Evolutionary conservation across 2,797 vertebrate genomes (phyloP).

Genomic region (Sebastes melanostomus): DNA sequence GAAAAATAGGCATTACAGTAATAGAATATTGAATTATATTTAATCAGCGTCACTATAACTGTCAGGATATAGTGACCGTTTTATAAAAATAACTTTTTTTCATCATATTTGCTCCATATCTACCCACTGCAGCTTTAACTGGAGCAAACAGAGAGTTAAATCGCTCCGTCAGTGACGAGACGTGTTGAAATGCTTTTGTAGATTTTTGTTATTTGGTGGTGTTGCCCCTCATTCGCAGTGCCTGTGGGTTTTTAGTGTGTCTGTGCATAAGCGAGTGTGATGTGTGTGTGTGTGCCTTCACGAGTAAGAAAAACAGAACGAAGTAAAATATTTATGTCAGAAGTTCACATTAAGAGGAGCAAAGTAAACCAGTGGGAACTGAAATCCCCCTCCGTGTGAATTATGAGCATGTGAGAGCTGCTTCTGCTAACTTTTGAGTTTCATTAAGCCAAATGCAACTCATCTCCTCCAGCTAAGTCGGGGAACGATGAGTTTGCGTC

Average conservation of each 20-base stretch:
- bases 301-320: slow-evolving; percentile 17
- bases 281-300: not conserved
- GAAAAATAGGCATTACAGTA: too few relatives aligned
- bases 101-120: too few relatives aligned
- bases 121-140: not conserved
- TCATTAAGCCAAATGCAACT: slow-evolving; percentile 11
- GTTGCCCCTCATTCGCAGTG: not conserved
- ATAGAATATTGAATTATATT: too few relatives aligned
- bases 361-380: slow-evolving; percentile 46
- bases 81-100: too few relatives aligned
- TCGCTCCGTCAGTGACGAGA: slow-evolving; percentile 6
- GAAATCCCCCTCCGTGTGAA: slow-evolving; percentile 16
- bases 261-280: not conserved
- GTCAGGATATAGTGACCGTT: too few relatives aligned
- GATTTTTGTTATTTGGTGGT: not conserved
- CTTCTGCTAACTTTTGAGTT: slow-evolving; percentile 1
- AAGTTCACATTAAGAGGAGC: slow-evolving; percentile 55
- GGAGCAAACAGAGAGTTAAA: slow-evolving; percentile 19
- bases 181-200: not conserved
- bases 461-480: slow-evolving; percentile 2
- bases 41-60: accelerated
- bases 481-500: not conserved
- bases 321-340: slow-evolving; percentile 58
- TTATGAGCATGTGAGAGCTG: slow-evolving; percentile 14
- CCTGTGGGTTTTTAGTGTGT: not conserved